Conservation (phyloP, 2,888 invertebrate species). For the Platerodrilus igneus region DNA sequence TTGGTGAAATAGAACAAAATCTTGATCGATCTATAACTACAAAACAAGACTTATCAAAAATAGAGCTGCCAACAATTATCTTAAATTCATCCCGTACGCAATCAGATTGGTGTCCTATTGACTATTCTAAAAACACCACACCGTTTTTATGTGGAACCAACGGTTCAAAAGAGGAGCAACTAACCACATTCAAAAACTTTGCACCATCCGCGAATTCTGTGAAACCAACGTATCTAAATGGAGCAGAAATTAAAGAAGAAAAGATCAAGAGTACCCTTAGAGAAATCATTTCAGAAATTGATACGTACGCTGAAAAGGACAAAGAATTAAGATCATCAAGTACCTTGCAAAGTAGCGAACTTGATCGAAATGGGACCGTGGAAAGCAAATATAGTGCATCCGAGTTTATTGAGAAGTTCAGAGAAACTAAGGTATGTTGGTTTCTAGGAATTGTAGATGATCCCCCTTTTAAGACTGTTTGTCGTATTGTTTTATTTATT, state of each 20-base stretch:
- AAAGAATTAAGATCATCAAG: conserved; percentile 35
- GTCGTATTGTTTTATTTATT: conserved; percentile 9
- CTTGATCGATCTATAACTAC: too few species aligned
- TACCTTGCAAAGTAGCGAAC: too few species aligned
- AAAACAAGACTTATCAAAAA: too few species aligned
- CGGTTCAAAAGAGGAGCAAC: conserved; percentile 7
- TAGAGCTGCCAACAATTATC: too few species aligned
- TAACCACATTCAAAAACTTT: conserved; percentile 1
- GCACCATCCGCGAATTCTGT: not conserved
- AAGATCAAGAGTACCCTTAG: conserved; percentile 55
- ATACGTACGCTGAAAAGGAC: conserved; percentile 53
- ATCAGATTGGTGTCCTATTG: too few species aligned
- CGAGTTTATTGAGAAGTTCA: too few species aligned
- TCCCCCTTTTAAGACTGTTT: not conserved
- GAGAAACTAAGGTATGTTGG: not conserved
- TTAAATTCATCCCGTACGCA: too few species aligned
- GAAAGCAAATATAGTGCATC: conserved; percentile 26
- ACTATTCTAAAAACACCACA: too few species aligned
- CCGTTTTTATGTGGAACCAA: not conserved
- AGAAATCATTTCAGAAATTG: conserved; percentile 59
- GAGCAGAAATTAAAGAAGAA: conserved; percentile 50
- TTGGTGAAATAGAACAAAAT: too few species aligned
- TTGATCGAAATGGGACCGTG: conserved; percentile 9
- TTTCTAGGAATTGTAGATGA: not conserved
- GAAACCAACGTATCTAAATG: too few species aligned